Evolutionary conservation across 2,113 vertebrate genomes (phyloP).

Genomic region (Nannobrachium achirus): DNA sequence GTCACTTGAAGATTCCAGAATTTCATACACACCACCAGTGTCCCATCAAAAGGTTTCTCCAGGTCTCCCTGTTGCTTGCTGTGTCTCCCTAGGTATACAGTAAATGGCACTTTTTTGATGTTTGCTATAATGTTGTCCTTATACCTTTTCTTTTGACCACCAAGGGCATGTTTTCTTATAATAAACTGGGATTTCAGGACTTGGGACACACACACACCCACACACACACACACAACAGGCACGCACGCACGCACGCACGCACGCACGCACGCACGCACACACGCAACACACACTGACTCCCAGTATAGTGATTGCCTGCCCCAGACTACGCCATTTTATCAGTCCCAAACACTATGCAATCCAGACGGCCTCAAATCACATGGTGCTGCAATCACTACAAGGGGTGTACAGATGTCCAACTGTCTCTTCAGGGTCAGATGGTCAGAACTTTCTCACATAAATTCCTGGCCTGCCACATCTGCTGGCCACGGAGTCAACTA

Average conservation of each 20-base stretch:
- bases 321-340: slow-evolving; percentile 48
- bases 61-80: too few relatives aligned
- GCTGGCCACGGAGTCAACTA: background rate
- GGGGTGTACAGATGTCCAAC: slow-evolving; percentile 36
- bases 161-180: too few relatives aligned
- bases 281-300: slow-evolving; percentile 14
- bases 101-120: too few relatives aligned
- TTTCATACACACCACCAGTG: too few relatives aligned
- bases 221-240: too few relatives aligned
- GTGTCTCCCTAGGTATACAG: too few relatives aligned
- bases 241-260: slow-evolving; percentile 19
- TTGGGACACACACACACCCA: slow-evolving; percentile 1
- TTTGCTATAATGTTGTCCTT: too few relatives aligned
- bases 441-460: slow-evolving; percentile 24
- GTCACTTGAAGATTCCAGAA: too few relatives aligned
- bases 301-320: slow-evolving; percentile 38
- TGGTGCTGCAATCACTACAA: slow-evolving; percentile 44
- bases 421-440: slow-evolving; percentile 35
- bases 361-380: slow-evolving; percentile 43
- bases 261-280: slow-evolving; percentile 9
- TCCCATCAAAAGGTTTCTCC: too few relatives aligned
- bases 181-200: too few relatives aligned
- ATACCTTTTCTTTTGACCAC: too few relatives aligned
- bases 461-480: background rate
- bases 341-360: slow-evolving; percentile 54